Evolutionary conservation across 2,113 vertebrate species (phyloP).

Genomic region (Nerophis lumbriciformis): DNA sequence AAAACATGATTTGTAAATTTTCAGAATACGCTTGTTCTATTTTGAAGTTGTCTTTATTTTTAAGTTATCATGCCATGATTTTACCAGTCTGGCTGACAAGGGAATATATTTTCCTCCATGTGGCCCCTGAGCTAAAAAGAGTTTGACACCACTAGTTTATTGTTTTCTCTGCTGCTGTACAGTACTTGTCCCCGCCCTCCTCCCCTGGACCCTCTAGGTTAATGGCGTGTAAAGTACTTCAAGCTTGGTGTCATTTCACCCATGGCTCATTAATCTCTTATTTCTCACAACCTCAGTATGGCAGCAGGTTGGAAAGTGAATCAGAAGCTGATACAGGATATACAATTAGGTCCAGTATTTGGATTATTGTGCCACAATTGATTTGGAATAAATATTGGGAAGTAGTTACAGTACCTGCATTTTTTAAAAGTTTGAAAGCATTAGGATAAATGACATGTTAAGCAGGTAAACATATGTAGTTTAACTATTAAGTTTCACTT

Average conservation of each 20-base stretch:
- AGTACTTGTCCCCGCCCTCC: conserved; percentile 17
- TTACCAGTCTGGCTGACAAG: no score
- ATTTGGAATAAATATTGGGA: neutral
- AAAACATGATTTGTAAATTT: no score
- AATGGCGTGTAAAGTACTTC: conserved; percentile 60
- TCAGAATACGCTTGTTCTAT: no score
- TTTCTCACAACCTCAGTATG: conserved; percentile 20
- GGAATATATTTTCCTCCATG: no score
- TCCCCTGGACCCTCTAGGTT: conserved; percentile 28
- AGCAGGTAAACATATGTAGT: neutral
- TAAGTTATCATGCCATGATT: no score
- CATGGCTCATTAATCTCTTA: conserved; percentile 43
- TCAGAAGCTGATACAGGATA: conserved; percentile 13
- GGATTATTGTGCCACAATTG: neutral
- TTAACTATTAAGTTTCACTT: neutral
- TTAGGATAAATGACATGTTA: neutral
- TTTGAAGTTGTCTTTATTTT: no score
- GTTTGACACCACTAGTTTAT: conserved; percentile 1
- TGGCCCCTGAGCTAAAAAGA: no score
- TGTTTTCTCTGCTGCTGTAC: conserved; percentile 28
- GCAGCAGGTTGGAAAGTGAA: conserved; percentile 14
- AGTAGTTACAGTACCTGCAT: neutral
- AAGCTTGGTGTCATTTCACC: conserved; percentile 39
- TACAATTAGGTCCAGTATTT: neutral
- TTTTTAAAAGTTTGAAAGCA: neutral